Conservation (phyloP, 2,888 invertebrate genomes). For the Pseudeuparius sepicola region DNA sequence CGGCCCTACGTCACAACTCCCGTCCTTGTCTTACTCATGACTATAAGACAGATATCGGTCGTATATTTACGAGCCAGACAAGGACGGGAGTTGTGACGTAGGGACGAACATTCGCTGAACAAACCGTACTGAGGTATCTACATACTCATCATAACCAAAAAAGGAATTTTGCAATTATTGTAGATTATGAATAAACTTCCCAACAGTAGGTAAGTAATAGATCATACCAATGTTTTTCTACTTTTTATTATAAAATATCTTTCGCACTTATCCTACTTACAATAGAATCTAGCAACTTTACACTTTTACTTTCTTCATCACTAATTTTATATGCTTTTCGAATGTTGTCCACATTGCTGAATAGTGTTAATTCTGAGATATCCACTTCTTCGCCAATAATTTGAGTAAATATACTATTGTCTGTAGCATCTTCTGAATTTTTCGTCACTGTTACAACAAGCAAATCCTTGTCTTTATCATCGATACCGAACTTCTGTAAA, state of each 20-base stretch:
- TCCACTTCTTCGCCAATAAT: slow-evolving; percentile 47
- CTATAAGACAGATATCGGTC: too few relatives aligned
- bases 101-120: too few relatives aligned
- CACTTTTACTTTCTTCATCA: slow-evolving; percentile 39
- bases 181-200: too few relatives aligned
- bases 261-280: slow-evolving; percentile 59
- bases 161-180: too few relatives aligned
- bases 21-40: too few relatives aligned
- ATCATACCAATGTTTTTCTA: not conserved
- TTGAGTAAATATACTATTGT: slow-evolving; percentile 39
- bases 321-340: slow-evolving; percentile 52
- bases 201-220: too few relatives aligned
- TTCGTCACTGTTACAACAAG: slow-evolving; percentile 40
- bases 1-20: too few relatives aligned
- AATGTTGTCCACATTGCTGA: slow-evolving; percentile 44
- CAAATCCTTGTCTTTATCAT: slow-evolving; percentile 40
- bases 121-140: too few relatives aligned
- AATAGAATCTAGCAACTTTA: slow-evolving; percentile 47
- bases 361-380: slow-evolving; percentile 40
- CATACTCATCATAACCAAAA: too few relatives aligned
- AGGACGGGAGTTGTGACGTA: too few relatives aligned
- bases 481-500: slow-evolving; percentile 53
- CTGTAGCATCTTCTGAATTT: slow-evolving; percentile 24
- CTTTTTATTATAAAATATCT: slow-evolving; percentile 42
- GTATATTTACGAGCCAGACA: too few relatives aligned